Conservation (phyloP, 1,140 invertebrate genomes). For the Pseudomyrmex cubaensis region DNA sequence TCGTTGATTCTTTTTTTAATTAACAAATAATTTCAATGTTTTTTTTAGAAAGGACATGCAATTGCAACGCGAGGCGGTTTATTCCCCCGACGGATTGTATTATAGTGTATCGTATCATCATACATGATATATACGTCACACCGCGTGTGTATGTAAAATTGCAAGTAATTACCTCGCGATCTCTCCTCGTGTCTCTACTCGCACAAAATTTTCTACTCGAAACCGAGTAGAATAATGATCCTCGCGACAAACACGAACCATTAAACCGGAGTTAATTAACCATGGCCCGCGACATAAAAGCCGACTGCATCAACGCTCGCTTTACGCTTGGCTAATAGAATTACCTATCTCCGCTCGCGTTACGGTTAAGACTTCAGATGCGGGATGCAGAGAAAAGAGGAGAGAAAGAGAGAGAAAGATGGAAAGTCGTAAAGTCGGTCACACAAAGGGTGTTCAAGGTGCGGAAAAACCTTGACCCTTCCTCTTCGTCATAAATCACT, state of each 20-base stretch:
- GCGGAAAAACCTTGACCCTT: slow-evolving; percentile 41
- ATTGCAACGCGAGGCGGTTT: too few species aligned
- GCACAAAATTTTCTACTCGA: slow-evolving; percentile 11
- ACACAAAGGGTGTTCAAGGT: slow-evolving; percentile 52
- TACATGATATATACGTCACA: too few species aligned
- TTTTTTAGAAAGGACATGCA: not conserved
- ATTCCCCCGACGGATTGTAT: not conserved
- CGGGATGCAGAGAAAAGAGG: too few species aligned
- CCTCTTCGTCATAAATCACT: slow-evolving; percentile 29
- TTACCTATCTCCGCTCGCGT: slow-evolving; percentile 46
- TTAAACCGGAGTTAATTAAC: slow-evolving; percentile 56
- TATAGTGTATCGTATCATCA: not conserved
- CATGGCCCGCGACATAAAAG: slow-evolving; percentile 40
- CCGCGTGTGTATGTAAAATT: not conserved
- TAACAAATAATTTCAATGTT: too few species aligned
- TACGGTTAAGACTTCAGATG: slow-evolving; percentile 3
- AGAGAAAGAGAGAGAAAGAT: too few species aligned
- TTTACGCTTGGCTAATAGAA: slow-evolving; percentile 51
- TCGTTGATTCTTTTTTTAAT: too few species aligned
- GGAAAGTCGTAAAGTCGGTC: slow-evolving; percentile 47
- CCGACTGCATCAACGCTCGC: slow-evolving; percentile 30
- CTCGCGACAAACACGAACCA: slow-evolving; percentile 31
- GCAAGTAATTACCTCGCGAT: slow-evolving; percentile 15
- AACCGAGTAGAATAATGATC: slow-evolving; percentile 42
- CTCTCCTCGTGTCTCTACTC: not conserved